These are phyloP conservation scores for Lepisosteus osseus DNA, from an alignment of 2,113 vertebrate genomes.

Conservation along the genomic window DNA sequence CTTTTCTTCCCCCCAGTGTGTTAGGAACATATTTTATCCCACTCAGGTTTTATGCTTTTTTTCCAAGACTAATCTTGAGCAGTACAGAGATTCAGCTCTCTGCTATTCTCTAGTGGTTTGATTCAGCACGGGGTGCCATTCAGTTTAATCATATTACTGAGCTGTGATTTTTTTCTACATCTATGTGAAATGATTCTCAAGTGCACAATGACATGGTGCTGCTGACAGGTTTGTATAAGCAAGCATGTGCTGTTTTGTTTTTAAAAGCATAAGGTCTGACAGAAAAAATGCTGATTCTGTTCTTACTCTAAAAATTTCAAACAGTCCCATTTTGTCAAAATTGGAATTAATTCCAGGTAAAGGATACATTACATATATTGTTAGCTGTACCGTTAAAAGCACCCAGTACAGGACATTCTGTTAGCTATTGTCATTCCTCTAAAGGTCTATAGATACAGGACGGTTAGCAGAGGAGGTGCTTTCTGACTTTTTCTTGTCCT, in stretches of 20 bases:
- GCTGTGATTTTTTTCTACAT: slow-evolving; percentile 1
- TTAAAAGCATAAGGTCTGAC: neutral
- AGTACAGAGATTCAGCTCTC: slow-evolving; percentile 17
- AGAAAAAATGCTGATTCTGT: slow-evolving; percentile 1
- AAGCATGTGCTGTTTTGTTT: slow-evolving; percentile 4
- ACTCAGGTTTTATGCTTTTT: slow-evolving; percentile 21
- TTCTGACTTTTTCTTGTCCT: neutral
- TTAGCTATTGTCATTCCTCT: neutral
- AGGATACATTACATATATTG: neutral
- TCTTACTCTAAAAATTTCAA: neutral
- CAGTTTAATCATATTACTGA: slow-evolving; percentile 39
- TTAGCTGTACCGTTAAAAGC: neutral
- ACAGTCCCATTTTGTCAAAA: slow-evolving; percentile 14
- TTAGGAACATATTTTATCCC: slow-evolving; percentile 17
- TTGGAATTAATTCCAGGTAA: neutral
- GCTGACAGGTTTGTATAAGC: neutral
- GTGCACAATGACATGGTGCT: slow-evolving; percentile 20
- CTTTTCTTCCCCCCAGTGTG: neutral
- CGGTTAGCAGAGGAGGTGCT: too few relatives aligned
- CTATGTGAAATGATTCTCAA: slow-evolving; percentile 33
- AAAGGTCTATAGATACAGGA: neutral
- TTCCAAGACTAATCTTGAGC: slow-evolving; percentile 18
- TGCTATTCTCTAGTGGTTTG: slow-evolving; percentile 24
- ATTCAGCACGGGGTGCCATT: slow-evolving; percentile 32
- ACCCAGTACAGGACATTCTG: neutral